Conservation (phyloP, 2,113 vertebrate species). For the Naja naja region DNA sequence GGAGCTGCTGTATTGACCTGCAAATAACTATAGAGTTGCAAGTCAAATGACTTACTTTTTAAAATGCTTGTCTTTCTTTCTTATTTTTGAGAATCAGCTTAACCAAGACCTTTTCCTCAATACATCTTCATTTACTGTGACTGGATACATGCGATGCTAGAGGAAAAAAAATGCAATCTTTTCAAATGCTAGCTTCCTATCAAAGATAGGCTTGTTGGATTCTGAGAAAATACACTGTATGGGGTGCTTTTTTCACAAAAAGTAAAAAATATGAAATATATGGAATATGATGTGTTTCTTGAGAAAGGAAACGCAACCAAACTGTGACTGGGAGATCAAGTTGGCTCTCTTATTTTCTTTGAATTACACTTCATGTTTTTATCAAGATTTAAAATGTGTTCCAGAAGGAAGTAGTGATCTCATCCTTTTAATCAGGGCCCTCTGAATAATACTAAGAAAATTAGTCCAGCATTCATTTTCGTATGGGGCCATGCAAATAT, state of each 20-base stretch:
- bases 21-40: constrained; percentile 50
- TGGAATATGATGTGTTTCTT: constrained; percentile 37
- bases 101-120: background rate
- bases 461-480: background rate
- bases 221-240: constrained; percentile 37
- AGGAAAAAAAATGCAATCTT: background rate
- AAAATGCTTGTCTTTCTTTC: constrained; percentile 41
- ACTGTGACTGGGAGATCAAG: background rate
- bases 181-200: constrained; percentile 27
- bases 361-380: constrained; percentile 52
- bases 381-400: constrained; percentile 36
- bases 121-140: background rate
- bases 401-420: constrained; percentile 35
- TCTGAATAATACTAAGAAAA: background rate
- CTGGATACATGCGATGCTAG: background rate
- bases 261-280: background rate
- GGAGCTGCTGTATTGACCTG: constrained; percentile 50
- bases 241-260: background rate
- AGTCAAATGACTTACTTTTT: constrained; percentile 31
- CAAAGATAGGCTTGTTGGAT: constrained; percentile 32
- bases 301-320: background rate
- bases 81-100: constrained; percentile 26
- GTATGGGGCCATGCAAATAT: background rate
- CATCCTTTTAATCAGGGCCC: constrained; percentile 9
- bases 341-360: constrained; percentile 34